phyloP scores from a whole-genome alignment of 2,888 invertebrate species.

The Eilema griseolum region DNA sequence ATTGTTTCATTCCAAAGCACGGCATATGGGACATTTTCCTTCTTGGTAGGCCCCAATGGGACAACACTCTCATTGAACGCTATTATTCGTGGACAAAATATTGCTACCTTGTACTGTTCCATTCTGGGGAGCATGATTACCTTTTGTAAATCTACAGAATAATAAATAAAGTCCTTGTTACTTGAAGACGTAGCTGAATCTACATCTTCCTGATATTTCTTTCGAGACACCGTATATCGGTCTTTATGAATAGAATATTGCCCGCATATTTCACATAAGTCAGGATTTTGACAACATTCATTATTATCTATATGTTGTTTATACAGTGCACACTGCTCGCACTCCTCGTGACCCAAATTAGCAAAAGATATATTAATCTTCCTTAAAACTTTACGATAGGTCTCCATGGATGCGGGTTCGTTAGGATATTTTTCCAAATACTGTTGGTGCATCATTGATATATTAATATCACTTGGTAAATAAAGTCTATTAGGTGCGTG shows the following conservation, averaged over 20 bases:
- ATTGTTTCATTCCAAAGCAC: neutral
- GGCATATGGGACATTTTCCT: neutral
- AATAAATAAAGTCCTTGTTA: slow-evolving; percentile 18
- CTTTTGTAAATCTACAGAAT: slow-evolving; percentile 1
- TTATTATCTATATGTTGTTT: slow-evolving; percentile 9
- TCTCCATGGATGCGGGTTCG: slow-evolving; percentile 22
- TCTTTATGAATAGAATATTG: slow-evolving; percentile 9
- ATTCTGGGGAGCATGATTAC: neutral
- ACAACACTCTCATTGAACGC: too few relatives aligned
- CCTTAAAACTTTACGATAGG: slow-evolving; percentile 28
- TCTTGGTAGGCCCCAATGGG: too few relatives aligned
- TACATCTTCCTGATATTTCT: slow-evolving; percentile 24
- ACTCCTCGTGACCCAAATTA: slow-evolving; percentile 30
- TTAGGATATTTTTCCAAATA: too few relatives aligned
- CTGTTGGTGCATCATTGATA: slow-evolving; percentile 24
- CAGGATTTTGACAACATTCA: slow-evolving; percentile 14
- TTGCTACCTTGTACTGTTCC: neutral
- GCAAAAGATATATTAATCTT: slow-evolving; percentile 32
- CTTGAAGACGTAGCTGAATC: slow-evolving; percentile 6
- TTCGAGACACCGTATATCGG: slow-evolving; percentile 18
- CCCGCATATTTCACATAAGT: slow-evolving; percentile 11
- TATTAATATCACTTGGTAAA: slow-evolving; percentile 34
- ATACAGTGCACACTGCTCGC: slow-evolving; percentile 12
- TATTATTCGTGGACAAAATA: neutral
- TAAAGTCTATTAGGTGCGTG: slow-evolving; percentile 32